Evolutionary conservation across 2,797 vertebrate species (phyloP), one percentile per base, ranked within the genome.

Genomic region (Crenuchus spilurus): DNA sequence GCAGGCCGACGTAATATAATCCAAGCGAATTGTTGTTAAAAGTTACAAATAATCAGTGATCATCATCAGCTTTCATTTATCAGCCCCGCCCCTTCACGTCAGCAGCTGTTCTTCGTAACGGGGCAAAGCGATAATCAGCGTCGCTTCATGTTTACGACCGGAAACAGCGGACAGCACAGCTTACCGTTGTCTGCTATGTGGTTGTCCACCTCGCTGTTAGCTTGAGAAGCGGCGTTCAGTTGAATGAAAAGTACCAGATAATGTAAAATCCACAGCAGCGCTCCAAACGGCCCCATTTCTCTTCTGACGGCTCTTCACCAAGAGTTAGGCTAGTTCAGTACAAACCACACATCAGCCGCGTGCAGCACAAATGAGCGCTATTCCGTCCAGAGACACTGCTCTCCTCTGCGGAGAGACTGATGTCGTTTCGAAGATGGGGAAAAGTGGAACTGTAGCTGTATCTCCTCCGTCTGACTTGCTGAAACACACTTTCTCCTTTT

Each of bases 241-340:
- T 95, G 94, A 85, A 94, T 74, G 88, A 92, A 95, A 93, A 96
- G 92, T 92, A 94, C 94, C 84, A 90, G 88, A 86, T 85, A 95
- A 78, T 94, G 94, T 84, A 95, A 87, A 80, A 95, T 88, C 90
- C 94, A 88, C 76, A 93, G 79, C 48, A 92, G 83, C 85, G 88
- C 88, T 75, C 88, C 90, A 72, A 94, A 90, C 83, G 87, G 89
- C 82, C 90, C 91, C 93, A 94, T 94, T 73, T 82, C 72, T 33
- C n/a, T 30, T 33, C 39, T 71, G n/a, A 54, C 14, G 48, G 62
- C 49, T 57, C 55, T 63, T 67, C 18, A 30, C 87, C 77, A 80
- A 87, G 81, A 82, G 81, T 77, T 67, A 57, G 72, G 37, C 78
- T 70, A 28, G 31, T 58, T 58, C 60, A 49, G 24, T 39, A 57